These are phyloP conservation scores for Carlito syrichta DNA, from an alignment of 2,113 vertebrate genomes.

Conservation along the genomic window DNA sequence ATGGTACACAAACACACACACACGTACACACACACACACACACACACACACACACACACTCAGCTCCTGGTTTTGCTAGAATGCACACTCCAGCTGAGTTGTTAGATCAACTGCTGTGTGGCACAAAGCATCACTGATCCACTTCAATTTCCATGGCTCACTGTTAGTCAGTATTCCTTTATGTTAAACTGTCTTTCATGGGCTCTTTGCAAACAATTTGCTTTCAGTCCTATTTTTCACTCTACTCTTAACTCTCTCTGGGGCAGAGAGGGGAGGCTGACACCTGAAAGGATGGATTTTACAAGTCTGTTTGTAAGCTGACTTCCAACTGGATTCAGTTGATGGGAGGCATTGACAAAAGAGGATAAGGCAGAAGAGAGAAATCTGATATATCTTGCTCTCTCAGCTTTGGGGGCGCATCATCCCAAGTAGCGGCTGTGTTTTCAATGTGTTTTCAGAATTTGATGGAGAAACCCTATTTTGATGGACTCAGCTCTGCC, in stretches of 20 bases:
- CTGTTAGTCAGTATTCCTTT: neutral
- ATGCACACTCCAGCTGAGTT: neutral
- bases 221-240: neutral
- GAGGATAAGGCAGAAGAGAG: neutral
- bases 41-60: neutral
- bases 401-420: neutral
- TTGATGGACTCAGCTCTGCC: neutral
- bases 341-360: neutral
- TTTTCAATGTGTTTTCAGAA: neutral
- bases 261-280: neutral
- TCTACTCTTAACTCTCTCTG: neutral
- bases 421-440: neutral
- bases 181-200: neutral
- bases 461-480: accelerated
- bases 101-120: neutral
- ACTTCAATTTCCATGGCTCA: neutral
- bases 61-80: neutral
- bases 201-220: neutral
- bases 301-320: neutral
- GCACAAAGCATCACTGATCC: too few species aligned
- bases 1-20: neutral
- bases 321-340: neutral
- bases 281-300: neutral
- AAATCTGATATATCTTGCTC: neutral
- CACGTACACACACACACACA: neutral